A percentile compares a stretch with the other conserved stretches of the same genome.
Conservation (phyloP, 2,888 invertebrate species). For the Nephrotoma guestfalica region DNA sequence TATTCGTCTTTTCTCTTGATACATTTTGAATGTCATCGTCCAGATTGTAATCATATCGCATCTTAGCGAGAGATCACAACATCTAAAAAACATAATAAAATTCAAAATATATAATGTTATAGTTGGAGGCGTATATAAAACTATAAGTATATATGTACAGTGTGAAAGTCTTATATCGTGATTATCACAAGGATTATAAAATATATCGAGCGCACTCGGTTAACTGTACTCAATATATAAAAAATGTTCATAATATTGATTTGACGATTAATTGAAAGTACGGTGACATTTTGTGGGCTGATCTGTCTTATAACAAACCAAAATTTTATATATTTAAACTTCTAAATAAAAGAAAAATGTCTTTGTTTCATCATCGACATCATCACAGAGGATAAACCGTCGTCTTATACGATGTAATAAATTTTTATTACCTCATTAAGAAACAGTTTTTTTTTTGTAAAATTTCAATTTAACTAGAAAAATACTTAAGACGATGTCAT, state of each 20-base stretch:
- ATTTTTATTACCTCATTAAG: neutral
- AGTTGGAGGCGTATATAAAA: neutral
- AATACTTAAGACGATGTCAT: neutral
- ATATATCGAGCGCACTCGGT: neutral
- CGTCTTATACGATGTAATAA: neutral
- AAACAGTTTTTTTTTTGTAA: neutral
- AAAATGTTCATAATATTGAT: neutral
- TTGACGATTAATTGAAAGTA: neutral
- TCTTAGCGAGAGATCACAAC: neutral
- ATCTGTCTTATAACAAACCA: neutral
- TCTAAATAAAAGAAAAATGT: neutral
- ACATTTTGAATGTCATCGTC: neutral
- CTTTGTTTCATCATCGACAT: neutral
- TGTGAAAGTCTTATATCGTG: neutral
- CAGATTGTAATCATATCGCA: neutral
- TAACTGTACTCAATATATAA: neutral
- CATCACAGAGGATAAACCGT: neutral
- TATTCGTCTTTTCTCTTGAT: neutral
- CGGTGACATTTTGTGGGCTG: neutral
- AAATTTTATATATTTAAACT: neutral
- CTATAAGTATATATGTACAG: neutral
- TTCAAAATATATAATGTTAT: neutral
- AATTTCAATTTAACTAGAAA: neutral
- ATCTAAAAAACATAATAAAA: neutral
- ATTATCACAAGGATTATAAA: neutral